phyloP scores from a whole-genome alignment of 2,113 vertebrate genomes.

The Arenaria interpres region DNA sequence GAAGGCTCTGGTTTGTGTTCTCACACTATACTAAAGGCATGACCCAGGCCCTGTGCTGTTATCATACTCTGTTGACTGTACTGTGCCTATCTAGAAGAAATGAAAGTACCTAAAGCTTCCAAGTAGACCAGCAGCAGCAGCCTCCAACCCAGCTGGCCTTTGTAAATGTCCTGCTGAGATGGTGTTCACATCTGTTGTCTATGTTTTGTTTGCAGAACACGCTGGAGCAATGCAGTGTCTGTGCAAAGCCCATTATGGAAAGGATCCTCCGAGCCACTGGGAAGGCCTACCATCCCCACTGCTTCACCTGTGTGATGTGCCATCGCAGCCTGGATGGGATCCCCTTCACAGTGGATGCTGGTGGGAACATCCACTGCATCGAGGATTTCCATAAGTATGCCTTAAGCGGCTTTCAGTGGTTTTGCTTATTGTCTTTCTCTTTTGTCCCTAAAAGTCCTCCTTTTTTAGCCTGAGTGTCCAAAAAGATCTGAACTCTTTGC shows the following conservation, averaged over 20 bases:
- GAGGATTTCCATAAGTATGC: slow-evolving; percentile 98
- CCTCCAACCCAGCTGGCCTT: neutral
- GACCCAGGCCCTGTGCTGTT: neutral
- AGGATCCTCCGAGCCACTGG: slow-evolving; percentile 95
- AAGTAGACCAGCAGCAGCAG: neutral
- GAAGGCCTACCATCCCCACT: slow-evolving; percentile 97
- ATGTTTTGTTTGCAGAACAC: slow-evolving; percentile 84
- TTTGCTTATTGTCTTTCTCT: neutral
- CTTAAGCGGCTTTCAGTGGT: neutral
- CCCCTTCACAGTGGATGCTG: slow-evolving; percentile 94
- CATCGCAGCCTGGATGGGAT: slow-evolving; percentile 95
- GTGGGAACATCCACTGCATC: slow-evolving; percentile 98
- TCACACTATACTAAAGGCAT: neutral
- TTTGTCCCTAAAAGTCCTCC: neutral
- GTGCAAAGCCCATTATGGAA: slow-evolving; percentile 96
- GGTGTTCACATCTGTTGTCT: neutral
- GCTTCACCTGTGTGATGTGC: slow-evolving; percentile 97
- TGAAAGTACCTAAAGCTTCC: neutral
- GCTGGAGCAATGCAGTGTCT: slow-evolving; percentile 94
- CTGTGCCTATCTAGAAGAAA: neutral
- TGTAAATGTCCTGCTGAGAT: neutral
- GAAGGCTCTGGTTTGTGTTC: neutral
- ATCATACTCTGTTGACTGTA: neutral
- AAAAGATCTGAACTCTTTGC: neutral
- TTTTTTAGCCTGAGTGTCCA: neutral